Base-by-base conservation (phyloP, 2,888 invertebrate genomes). In the Tinea pellionella region DNA sequence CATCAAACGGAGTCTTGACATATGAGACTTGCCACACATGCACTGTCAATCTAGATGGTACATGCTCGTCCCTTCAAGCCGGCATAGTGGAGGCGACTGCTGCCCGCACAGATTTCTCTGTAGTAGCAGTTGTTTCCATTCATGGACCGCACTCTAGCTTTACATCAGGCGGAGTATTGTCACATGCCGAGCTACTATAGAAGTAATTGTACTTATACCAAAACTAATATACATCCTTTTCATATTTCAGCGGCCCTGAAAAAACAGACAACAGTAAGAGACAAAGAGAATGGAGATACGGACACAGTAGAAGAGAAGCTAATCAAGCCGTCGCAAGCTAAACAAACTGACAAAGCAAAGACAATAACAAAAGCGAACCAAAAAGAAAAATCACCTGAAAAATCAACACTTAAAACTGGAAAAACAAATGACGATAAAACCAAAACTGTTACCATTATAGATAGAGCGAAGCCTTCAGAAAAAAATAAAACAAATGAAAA, bases 381-480 rank as follows among this genome's bases (percentile, higher is more conserved):
- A 63, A 63, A 59, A 63, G 77, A 76, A n/a, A 79, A 80, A 66
- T 29, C 61, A 18, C 68, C 70, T 61, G 82, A 82, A 59, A 82
- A 68, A 69, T 74, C 86, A 43, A 67, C 75, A 29, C 65, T 84
- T 43, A 80, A 68, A 72, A 81, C 74, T 61, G 81, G 84, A 1
- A 77, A 76, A 71, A 84, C 83, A 58, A 80, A 84, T 59, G 86
- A 87, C 70, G 84, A 83, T 13, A 86, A 83, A 67, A 65, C 70
- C 12, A 86, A 86, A 68, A 59, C 83, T 18, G 83, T 84, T 8
- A 84, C 80, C 58, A 85, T 83, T 64, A 71, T 81, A 63, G 86
- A 86, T 63, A 81, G 72, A 65, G 56, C 61, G 16, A 82, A 75
- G 69, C 30, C 61, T 29, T 63, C 71, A 47, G 80, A 82, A 32